Evolutionary conservation across 1,140 invertebrate genomes (phyloP).

Genomic region (Sarcophaga peregrina): DNA sequence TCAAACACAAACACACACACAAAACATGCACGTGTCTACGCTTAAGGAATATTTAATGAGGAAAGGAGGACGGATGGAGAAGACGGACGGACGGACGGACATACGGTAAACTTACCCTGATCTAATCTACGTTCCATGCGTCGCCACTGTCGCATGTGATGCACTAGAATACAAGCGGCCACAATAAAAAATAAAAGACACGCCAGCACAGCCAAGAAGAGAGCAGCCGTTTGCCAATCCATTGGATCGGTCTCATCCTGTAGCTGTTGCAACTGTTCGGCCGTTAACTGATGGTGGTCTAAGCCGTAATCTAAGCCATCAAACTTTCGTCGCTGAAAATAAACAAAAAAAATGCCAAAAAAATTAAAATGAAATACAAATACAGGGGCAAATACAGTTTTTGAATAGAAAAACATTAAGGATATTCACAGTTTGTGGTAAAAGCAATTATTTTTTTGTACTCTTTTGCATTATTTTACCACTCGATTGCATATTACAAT

Average conservation of each 20-base stretch:
- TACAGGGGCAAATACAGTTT: neutral
- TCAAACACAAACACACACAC: neutral
- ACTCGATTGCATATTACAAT: no score
- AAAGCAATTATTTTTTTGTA: no score
- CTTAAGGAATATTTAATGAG: conserved; percentile 34
- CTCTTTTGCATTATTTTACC: no score
- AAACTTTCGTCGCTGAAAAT: conserved; percentile 60
- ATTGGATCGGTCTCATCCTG: conserved; percentile 58
- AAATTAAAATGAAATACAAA: neutral
- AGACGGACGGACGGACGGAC: neutral
- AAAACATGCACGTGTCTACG: conserved; percentile 22
- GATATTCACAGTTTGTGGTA: no score
- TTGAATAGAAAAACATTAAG: neutral
- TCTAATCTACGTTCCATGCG: conserved; percentile 70
- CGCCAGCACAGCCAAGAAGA: conserved; percentile 72
- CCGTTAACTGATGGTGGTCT: conserved; percentile 55
- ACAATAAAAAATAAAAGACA: conserved; percentile 75
- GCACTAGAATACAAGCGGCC: conserved; percentile 72
- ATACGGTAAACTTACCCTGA: conserved; percentile 65
- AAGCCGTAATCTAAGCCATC: conserved; percentile 43
- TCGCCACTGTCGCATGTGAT: conserved; percentile 74
- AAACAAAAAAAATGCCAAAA: neutral
- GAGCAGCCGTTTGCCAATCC: conserved; percentile 73
- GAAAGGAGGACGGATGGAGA: neutral
- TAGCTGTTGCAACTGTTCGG: conserved; percentile 61